Evolutionary conservation across 1,140 invertebrate species (phyloP), one percentile per base, ranked within the genome.

Genomic region (Choristoneura fumiferana): DNA sequence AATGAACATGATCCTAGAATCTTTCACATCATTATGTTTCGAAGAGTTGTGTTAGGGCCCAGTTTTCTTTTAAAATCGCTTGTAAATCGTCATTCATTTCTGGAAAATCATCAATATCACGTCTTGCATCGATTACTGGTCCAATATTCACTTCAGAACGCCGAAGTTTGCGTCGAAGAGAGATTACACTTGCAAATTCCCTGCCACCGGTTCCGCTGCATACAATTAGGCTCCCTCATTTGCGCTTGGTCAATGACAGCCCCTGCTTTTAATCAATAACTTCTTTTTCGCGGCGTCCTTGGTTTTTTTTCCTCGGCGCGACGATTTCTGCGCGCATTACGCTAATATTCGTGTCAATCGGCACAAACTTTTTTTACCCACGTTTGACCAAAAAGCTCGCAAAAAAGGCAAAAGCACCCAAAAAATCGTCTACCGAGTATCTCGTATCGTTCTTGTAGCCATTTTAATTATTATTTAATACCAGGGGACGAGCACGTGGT

Each of bases 391-490:
- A 73, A 83, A 85, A 85, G 81, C 83, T 83, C 68, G 55, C 22
- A 29, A 29, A 29, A 29, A 29, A 29, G 22, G 22, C 22, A 29
- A 29, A 29, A 29, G 22, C 22, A 3, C 62, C 78, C 82, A 87
- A 88, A 88, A 88, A 83, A 87, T 87, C 69, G 84, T 88, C 85
- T 84, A 88, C 82, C 78, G 75, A 83, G 75, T 83, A 83, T 85
- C 78, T 85, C 81, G 78, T 76, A 84, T 81, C 78, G 76, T 74
- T 85, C 81, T 85, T 87, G 84, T 85, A 88, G 82, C 84, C 85
- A 87, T 88, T 88, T 88, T 87, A 88, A 88, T 88, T 88, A 88
- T 88, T 88, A 88, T 88, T 88, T 88, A 88, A 88, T 88, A 85
- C 81, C 78, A 67, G 78, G 85, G 84, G 82, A 83, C 82, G 79